Conservation (phyloP, 1,140 invertebrate species). For the Cydia pomonella region DNA sequence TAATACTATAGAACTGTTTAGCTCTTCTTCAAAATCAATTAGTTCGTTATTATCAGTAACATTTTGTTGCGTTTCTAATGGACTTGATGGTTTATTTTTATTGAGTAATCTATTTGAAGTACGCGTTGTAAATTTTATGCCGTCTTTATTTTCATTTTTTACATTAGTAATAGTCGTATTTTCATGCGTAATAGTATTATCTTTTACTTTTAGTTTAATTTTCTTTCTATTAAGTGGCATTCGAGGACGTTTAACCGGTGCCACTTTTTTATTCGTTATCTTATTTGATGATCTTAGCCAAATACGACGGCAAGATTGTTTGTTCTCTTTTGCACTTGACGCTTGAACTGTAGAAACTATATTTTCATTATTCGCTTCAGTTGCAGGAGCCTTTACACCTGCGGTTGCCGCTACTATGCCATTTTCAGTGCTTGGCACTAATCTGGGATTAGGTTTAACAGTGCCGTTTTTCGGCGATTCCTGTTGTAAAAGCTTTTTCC, state of each 20-base stretch:
- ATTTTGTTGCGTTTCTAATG: neutral
- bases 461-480: constrained; percentile 16
- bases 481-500: neutral
- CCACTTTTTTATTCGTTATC: constrained; percentile 7
- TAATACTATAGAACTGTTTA: constrained; percentile 37
- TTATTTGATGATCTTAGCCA: constrained; percentile 48
- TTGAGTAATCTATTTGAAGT: constrained; percentile 27
- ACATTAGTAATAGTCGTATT: constrained; percentile 1
- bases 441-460: neutral
- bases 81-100: constrained; percentile 10
- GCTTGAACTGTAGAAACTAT: neutral
- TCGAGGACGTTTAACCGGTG: neutral
- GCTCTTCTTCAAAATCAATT: constrained; percentile 40
- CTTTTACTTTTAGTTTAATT: constrained; percentile 24
- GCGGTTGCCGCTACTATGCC: neutral
- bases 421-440: neutral
- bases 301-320: constrained; percentile 39
- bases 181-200: no score
- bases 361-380: constrained; percentile 19
- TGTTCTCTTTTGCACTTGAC: constrained; percentile 35
- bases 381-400: neutral
- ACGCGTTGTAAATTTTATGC: neutral
- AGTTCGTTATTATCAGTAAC: constrained; percentile 27
- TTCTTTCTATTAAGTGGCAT: constrained; percentile 34
- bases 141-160: constrained; percentile 34